Evolutionary conservation across 2,888 invertebrate genomes (phyloP), one percentile per base, ranked within the genome.

Genomic region (Beris chalybata): DNA sequence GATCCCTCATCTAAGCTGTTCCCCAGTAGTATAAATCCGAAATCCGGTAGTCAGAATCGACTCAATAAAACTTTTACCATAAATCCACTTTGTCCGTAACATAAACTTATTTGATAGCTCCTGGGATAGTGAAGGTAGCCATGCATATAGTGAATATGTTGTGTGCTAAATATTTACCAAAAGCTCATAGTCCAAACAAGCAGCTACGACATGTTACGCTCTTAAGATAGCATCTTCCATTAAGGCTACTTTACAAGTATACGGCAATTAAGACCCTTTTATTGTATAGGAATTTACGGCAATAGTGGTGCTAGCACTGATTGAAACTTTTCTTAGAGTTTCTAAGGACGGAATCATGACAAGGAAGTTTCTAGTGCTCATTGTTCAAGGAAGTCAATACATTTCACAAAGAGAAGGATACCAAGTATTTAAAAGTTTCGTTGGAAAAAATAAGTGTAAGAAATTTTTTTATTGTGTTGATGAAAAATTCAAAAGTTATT

Each of bases 1-100:
- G 22, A 22, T 22, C 22, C 22, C 22, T 22, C 9, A 7, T 3
- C 38, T 38, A 38, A 38, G 7, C 38, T 7, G 38, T 9, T 9
- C 38, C 9, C 38, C 7, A 38, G 9, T 9, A 5, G 38, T 38
- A 38, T 5, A 38, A 59, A 59, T 59, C 45, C 48, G 13, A 59
- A 59, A 59, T 59, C 58, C 31, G 9, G 47, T 59, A 48, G 30
- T 48, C 47, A 48, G n/a, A 59, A 59, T 47, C 47, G 31, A 59
- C 30, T 47, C 58, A 59, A 59, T 59, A 59, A 59, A 59, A 59
- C 58, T 59, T 59, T 48, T 31, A 48, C 58, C 58, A 48, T 59
- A 59, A 59, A 59, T 59, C 31, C 58, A 47, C 22, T 48, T 43
- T 22, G 47, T 48, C 38, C 47, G 58, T 48, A 59, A 31, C 58